Percentiles rank a stretch among this genome's conserved stretches.
Conservation (phyloP, 2,113 vertebrate species). For the Hippocampus guttulatus region DNA sequence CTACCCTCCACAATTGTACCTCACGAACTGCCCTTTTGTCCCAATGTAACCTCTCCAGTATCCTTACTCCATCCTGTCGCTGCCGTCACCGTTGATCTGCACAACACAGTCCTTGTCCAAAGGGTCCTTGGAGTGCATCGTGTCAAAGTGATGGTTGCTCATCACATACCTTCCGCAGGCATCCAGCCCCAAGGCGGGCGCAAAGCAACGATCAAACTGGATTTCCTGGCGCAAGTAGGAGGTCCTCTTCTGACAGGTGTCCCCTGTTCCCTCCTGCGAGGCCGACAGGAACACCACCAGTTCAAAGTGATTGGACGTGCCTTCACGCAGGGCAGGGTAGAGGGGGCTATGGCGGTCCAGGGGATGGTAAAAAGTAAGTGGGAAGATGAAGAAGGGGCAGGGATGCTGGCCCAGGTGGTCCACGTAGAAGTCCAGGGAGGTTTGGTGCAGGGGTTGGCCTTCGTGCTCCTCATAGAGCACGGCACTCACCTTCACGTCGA, state of each 20-base stretch:
- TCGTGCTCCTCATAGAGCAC: constrained; percentile 88
- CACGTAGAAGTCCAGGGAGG: constrained; percentile 83
- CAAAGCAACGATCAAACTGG: constrained; percentile 79
- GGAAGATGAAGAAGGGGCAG: constrained; percentile 91
- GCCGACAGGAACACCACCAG: constrained; percentile 90
- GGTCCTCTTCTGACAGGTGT: constrained; percentile 89
- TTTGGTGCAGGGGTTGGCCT: constrained; percentile 83
- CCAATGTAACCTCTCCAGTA: not conserved
- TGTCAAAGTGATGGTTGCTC: constrained; percentile 88
- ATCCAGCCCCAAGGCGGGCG: constrained; percentile 73
- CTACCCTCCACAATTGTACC: not conserved
- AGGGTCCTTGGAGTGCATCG: constrained; percentile 73
- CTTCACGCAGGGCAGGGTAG: constrained; percentile 76
- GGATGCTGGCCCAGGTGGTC: constrained; percentile 76
- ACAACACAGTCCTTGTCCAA: constrained; percentile 86
- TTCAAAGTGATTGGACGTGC: constrained; percentile 79
- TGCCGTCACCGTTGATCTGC: constrained; percentile 83
- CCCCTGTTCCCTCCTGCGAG: constrained; percentile 88
- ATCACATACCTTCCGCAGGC: constrained; percentile 81
- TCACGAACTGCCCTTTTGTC: constrained; percentile 5
- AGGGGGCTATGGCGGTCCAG: constrained; percentile 83
- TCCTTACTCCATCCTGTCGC: constrained; percentile 64
- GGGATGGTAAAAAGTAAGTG: constrained; percentile 85
- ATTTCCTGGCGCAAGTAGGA: constrained; percentile 93
- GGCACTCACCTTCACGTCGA: constrained; percentile 82